phyloP scores from a whole-genome alignment of 2,888 invertebrate genomes.

The Drosophila infuscata region DNA sequence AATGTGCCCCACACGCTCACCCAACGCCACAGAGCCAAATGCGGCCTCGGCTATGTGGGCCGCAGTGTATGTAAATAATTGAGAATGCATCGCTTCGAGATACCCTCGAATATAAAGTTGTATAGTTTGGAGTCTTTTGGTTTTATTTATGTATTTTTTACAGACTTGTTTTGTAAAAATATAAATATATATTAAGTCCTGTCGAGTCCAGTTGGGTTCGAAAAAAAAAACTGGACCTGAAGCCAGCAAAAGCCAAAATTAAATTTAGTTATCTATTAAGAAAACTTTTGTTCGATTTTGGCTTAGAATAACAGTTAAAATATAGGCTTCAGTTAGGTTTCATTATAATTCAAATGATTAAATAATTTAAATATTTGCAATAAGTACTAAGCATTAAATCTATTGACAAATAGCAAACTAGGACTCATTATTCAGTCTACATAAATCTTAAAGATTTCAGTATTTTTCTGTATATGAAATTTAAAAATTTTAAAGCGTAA shows the following conservation, averaged over 20 bases:
- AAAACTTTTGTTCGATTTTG: too few species aligned
- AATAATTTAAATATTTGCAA: neutral
- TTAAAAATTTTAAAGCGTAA: neutral
- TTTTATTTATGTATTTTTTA: neutral
- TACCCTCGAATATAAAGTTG: constrained; percentile 1
- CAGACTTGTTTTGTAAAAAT: too few species aligned
- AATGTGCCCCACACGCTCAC: constrained; percentile 31
- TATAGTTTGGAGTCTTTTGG: neutral
- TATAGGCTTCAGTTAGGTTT: neutral
- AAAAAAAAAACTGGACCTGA: too few species aligned
- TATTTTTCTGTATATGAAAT: neutral
- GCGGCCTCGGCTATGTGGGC: neutral
- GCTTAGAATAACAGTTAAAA: neutral
- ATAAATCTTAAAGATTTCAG: fast-evolving
- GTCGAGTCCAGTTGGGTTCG: too few species aligned
- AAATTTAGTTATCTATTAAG: too few species aligned
- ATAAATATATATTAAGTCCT: too few species aligned
- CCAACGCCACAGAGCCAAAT: neutral
- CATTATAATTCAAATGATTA: neutral
- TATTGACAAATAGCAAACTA: neutral
- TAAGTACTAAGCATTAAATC: neutral
- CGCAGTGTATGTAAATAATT: neutral
- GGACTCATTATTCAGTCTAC: neutral
- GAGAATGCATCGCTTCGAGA: neutral
- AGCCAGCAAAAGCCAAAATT: too few species aligned